These are phyloP conservation scores for Chaenodraco wilsoni DNA, from an alignment of 2,797 vertebrate species.

Conservation along the genomic window DNA sequence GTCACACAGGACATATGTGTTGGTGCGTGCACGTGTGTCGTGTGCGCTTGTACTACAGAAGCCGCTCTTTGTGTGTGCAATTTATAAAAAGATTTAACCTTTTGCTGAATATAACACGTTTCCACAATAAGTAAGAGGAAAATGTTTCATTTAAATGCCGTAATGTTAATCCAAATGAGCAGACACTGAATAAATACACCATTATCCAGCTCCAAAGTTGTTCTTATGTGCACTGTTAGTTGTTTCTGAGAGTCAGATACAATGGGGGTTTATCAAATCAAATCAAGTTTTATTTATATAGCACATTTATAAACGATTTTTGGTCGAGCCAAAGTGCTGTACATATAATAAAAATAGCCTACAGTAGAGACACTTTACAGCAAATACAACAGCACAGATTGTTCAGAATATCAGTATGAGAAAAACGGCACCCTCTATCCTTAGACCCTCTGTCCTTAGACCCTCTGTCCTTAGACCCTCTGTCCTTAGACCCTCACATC, in stretches of 20 bases:
- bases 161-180: constrained; percentile 33
- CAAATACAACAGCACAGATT: too few species aligned
- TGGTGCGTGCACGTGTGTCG: constrained; percentile 16
- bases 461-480: too few species aligned
- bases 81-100: constrained; percentile 66
- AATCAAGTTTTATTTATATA: too few species aligned
- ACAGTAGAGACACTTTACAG: too few species aligned
- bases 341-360: too few species aligned
- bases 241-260: not conserved
- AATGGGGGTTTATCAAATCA: constrained; percentile 4
- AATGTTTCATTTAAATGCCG: constrained; percentile 39
- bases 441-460: too few species aligned
- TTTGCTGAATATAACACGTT: constrained; percentile 35
- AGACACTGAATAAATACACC: constrained; percentile 22
- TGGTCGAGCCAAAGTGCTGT: too few species aligned
- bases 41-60: constrained; percentile 44
- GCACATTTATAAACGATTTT: too few species aligned
- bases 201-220: not conserved
- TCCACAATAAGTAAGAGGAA: constrained; percentile 56
- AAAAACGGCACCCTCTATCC: too few species aligned
- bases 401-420: too few species aligned
- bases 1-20: constrained; percentile 74
- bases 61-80: constrained; percentile 60
- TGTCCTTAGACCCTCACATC: too few species aligned
- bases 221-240: not conserved